Conservation (phyloP, 2,797 vertebrate genomes). For the Pyrocephalus nanus region DNA sequence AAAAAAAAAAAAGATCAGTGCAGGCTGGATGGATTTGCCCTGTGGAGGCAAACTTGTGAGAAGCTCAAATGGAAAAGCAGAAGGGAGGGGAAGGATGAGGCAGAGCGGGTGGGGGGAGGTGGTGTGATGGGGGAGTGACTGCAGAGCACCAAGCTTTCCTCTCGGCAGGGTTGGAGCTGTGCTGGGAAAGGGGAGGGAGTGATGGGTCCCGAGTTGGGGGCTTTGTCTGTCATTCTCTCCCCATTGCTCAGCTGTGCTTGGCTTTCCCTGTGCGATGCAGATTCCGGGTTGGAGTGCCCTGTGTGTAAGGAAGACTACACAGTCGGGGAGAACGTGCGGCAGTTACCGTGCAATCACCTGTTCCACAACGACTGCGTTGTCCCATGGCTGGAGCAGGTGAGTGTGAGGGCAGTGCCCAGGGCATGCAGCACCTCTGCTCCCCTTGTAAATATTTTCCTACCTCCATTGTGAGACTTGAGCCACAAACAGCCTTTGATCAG, state of each 20-base stretch:
- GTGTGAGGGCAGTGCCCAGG: neutral
- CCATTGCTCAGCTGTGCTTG: neutral
- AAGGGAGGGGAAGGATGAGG: neutral
- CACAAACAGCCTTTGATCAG: neutral
- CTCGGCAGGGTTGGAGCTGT: neutral
- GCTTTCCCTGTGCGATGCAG: conserved; percentile 57
- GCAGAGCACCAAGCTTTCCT: neutral
- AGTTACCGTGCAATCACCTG: conserved; percentile 96
- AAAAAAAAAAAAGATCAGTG: neutral
- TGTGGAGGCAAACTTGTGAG: neutral
- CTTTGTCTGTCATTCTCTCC: fast-evolving
- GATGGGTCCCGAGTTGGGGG: fast-evolving
- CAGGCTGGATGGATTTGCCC: neutral
- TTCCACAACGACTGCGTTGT: conserved; percentile 98
- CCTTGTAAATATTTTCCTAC: neutral
- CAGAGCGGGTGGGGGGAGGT: no score
- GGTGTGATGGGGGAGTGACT: neutral
- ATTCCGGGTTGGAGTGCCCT: conserved; percentile 92
- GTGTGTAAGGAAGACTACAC: conserved; percentile 98
- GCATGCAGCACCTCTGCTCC: neutral
- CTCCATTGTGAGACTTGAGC: neutral
- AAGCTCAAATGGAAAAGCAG: neutral
- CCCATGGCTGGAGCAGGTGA: conserved; percentile 97
- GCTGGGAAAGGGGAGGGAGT: neutral
- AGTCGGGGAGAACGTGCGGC: conserved; percentile 88